Evolutionary conservation across 2,113 vertebrate species (phyloP).

Genomic region (Cettia cetti): DNA sequence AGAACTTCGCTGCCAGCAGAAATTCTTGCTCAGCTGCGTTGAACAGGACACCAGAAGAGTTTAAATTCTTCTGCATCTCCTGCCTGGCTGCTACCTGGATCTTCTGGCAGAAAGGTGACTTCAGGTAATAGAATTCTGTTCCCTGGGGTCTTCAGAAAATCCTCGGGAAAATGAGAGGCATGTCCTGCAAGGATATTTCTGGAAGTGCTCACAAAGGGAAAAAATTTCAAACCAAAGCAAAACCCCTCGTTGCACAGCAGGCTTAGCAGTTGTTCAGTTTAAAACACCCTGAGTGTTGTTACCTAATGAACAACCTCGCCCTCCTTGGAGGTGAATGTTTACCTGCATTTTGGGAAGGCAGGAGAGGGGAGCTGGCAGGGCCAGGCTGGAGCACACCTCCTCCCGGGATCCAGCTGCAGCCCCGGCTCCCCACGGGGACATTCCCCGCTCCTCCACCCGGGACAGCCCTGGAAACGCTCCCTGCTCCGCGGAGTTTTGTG

Average conservation of each 20-base stretch:
- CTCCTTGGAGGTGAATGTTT: background rate
- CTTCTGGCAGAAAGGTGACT: constrained; percentile 52
- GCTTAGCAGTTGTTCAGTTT: background rate
- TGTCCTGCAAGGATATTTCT: background rate
- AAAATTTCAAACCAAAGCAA: background rate
- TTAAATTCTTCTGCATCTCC: constrained; percentile 63
- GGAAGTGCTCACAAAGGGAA: background rate
- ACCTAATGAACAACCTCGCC: background rate
- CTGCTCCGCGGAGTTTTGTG: rapidly evolving
- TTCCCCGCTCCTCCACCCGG: background rate
- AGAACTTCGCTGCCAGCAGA: constrained; percentile 54
- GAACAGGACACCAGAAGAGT: constrained; percentile 42
- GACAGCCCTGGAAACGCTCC: rapidly evolving
- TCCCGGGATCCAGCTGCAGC: background rate
- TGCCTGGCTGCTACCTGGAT: constrained; percentile 39
- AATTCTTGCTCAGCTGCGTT: constrained; percentile 47
- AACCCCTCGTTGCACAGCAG: background rate
- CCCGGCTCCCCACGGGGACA: rapidly evolving
- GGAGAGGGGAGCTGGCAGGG: background rate
- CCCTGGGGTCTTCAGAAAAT: background rate
- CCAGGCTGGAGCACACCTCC: no score
- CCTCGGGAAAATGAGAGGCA: background rate
- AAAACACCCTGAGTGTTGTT: background rate
- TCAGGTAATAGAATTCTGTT: constrained; percentile 39
- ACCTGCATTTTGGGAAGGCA: background rate